Evolutionary conservation across 53 echinoderm and acorn worm genomes (phyloP).

Genomic region (Zoroaster sp.): DNA sequence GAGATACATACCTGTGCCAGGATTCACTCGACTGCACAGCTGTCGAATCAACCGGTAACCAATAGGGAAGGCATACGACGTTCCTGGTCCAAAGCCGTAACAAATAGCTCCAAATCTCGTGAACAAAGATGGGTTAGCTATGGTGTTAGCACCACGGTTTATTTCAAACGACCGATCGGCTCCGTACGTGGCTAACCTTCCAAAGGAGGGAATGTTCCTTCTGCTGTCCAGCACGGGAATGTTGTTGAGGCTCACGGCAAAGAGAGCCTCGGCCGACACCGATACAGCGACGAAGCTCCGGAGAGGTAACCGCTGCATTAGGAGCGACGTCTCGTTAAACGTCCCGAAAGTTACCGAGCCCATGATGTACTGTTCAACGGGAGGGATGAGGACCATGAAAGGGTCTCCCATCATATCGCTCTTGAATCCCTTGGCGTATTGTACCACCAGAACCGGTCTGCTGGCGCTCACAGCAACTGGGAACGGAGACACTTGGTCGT

Average conservation of each 20-base stretch:
- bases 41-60: constrained; percentile 72
- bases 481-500: constrained; percentile 71
- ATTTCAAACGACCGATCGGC: constrained; percentile 76
- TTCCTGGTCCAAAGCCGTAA: constrained; percentile 82
- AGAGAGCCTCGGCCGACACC: constrained; percentile 74
- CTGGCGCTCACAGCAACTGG: constrained; percentile 75
- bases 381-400: constrained; percentile 87
- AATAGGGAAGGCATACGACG: constrained; percentile 78
- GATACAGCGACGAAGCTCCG: constrained; percentile 67
- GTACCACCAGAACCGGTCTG: constrained; percentile 84
- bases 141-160: constrained; percentile 51
- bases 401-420: constrained; percentile 88
- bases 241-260: constrained; percentile 73
- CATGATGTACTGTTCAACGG: constrained; percentile 88
- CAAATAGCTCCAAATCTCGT: constrained; percentile 67
- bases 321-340: constrained; percentile 67
- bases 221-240: constrained; percentile 49
- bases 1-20: constrained; percentile 72
- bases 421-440: constrained; percentile 90
- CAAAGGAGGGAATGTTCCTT: constrained; percentile 57
- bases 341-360: constrained; percentile 85
- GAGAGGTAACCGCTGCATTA: constrained; percentile 11
- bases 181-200: constrained; percentile 73
- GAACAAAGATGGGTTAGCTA: constrained; percentile 64
- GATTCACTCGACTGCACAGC: constrained; percentile 70